Evolutionary conservation across 1,140 invertebrate species (phyloP).

Genomic region (Cotesia vestalis): DNA sequence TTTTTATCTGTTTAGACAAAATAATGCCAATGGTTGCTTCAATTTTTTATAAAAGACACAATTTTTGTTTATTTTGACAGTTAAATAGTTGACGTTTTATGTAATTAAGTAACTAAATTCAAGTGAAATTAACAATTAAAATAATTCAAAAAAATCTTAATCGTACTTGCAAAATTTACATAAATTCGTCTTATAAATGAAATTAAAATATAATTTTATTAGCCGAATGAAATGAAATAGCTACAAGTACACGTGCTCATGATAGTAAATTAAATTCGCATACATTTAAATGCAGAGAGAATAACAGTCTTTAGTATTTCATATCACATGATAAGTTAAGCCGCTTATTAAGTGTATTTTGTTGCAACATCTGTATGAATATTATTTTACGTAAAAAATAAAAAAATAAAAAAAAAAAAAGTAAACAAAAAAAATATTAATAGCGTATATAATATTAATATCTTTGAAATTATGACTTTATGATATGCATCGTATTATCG

Average conservation of each 20-base stretch:
- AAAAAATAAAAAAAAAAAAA: too few relatives aligned
- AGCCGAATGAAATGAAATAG: too few relatives aligned
- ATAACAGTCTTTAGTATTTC: not conserved
- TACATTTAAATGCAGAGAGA: too few relatives aligned
- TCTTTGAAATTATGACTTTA: constrained; percentile 12
- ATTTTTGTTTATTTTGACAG: not conserved
- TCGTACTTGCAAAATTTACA: too few relatives aligned
- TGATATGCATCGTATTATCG: not conserved
- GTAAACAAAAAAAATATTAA: too few relatives aligned
- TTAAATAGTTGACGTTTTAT: not conserved
- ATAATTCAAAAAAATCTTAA: too few relatives aligned
- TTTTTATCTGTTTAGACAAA: constrained; percentile 12
- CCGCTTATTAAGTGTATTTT: constrained; percentile 8
- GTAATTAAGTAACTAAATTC: too few relatives aligned
- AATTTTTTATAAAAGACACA: not conserved
- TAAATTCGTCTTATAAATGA: too few relatives aligned
- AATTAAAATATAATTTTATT: too few relatives aligned
- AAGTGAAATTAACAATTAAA: too few relatives aligned
- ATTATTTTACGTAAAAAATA: not conserved
- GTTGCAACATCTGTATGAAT: constrained; percentile 7
- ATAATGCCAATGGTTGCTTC: not conserved
- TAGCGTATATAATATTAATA: constrained; percentile 4
- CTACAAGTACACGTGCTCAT: too few relatives aligned
- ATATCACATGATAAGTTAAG: constrained; percentile 15
- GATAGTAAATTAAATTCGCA: too few relatives aligned